phyloP scores from a whole-genome alignment of 2,113 vertebrate species.

The Rhea americana region DNA sequence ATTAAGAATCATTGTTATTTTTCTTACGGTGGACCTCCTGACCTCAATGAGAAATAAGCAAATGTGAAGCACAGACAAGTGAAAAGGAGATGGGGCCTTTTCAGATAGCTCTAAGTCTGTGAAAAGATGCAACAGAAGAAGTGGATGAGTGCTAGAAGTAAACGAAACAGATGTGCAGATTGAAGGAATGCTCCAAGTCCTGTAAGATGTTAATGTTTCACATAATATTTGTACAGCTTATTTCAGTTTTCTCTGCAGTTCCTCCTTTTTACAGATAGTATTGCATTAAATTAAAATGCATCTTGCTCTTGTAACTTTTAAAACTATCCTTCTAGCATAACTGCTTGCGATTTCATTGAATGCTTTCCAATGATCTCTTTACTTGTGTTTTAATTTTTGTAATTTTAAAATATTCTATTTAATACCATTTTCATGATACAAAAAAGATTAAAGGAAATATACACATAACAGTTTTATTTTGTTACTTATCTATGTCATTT shows the following conservation, averaged over 20 bases:
- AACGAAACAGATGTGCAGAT: neutral
- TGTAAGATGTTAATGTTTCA: neutral
- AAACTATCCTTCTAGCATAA: neutral
- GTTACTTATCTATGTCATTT: neutral
- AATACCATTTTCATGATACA: neutral
- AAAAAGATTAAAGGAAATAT: neutral
- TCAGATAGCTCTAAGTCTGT: neutral
- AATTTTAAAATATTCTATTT: neutral
- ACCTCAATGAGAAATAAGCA: neutral
- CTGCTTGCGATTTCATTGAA: neutral
- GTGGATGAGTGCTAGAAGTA: neutral
- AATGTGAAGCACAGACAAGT: neutral
- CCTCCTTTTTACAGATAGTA: neutral
- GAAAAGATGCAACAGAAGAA: neutral
- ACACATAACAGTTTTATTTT: neutral
- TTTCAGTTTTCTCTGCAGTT: neutral
- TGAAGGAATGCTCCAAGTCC: neutral
- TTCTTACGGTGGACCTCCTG: neutral
- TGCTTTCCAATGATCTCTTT: neutral
- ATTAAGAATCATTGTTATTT: neutral
- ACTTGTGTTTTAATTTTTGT: neutral
- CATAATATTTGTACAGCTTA: neutral
- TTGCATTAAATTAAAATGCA: conserved; percentile 11
- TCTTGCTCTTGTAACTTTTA: conserved; percentile 24
- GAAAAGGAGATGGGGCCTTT: neutral